phyloP scores from a whole-genome alignment of 2,888 invertebrate genomes.

The Lithodes maja region DNA sequence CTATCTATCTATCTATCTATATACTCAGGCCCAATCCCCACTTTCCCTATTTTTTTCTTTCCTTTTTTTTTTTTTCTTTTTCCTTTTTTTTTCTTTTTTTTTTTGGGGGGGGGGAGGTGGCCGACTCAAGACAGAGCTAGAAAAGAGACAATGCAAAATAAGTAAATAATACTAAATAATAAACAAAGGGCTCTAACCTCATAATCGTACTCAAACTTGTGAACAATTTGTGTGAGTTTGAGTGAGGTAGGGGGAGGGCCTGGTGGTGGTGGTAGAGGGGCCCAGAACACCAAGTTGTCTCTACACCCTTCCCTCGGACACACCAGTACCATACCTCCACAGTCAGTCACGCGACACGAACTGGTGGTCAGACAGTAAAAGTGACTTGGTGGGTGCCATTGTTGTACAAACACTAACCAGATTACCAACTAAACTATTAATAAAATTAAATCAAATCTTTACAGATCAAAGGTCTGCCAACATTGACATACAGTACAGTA shows the following conservation, averaged over 20 bases:
- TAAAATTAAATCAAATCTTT: too few relatives aligned
- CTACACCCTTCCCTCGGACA: constrained; percentile 90
- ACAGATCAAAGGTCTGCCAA: too few relatives aligned
- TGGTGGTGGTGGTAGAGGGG: constrained; percentile 81
- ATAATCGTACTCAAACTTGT: constrained; percentile 94
- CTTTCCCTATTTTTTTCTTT: too few relatives aligned
- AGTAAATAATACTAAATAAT: background rate
- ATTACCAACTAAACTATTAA: too few relatives aligned
- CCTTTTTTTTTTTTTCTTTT: too few relatives aligned
- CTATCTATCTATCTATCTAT: too few relatives aligned
- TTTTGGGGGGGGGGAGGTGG: background rate
- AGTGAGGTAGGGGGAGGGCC: constrained; percentile 78
- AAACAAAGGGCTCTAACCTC: constrained; percentile 79
- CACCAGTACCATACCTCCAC: constrained; percentile 91
- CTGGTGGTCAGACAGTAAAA: constrained; percentile 76
- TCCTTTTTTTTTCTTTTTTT: too few relatives aligned
- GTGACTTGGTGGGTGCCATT: background rate
- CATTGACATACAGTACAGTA: too few relatives aligned
- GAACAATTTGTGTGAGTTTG: constrained; percentile 86
- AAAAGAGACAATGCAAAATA: background rate
- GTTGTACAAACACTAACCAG: background rate
- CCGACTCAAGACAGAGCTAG: background rate
- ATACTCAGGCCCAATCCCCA: too few relatives aligned
- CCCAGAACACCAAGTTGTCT: constrained; percentile 91
- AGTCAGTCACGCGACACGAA: constrained; percentile 89